Evolutionary conservation across 2,888 invertebrate genomes (phyloP), one percentile per base, ranked within the genome.

Genomic region (Chloroclysta siterata): DNA sequence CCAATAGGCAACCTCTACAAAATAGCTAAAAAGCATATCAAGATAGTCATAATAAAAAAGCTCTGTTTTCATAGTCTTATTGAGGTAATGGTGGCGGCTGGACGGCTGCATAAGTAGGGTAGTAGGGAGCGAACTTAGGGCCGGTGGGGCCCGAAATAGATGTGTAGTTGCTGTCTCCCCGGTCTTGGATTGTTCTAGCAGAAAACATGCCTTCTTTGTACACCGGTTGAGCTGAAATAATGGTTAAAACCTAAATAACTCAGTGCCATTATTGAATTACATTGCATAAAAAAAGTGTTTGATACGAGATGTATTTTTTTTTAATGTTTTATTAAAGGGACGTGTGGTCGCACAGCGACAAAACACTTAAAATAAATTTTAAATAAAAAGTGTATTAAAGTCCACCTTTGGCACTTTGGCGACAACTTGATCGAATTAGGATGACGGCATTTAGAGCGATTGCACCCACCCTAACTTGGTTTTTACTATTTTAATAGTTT

Each of bases 171-270:
- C 92, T 94, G 76, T 96, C 96, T 39, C 94, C 94, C 44, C 93
- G 90, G 68, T 95, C 95, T 63, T 94, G 94, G 53, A 96, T 94
- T 65, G 94, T 94, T 54, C 93, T 90, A 4, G 95, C 94, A n/a
- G 93, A 90, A 75, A 93, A 94, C 48, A 92, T 84, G 15, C 95
- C 94, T 81, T 95, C 95, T 66, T 94, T 94, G 82, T 95, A 96
- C 17, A 95, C 94, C 2, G 96, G 96, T 66, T 94, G 93, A 72
- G 94, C 96, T 96, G 82, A 87, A 86, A 63, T 0, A 53, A 57
- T 1, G 11, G n/a, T 29, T 44, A 15, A n/a, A 50, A 50, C 14
- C 0, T 47, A 1, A 11, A 11, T 0, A 11, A 11, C 11, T 39
- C 10, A 39, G 10, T 39, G 11, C 22, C 22, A 2, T 22, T 22